A percentile compares a stretch with the other conserved stretches of the same genome.
phyloP scores from a whole-genome alignment of 2,797 vertebrate species.

The Hybognathus amarus region DNA sequence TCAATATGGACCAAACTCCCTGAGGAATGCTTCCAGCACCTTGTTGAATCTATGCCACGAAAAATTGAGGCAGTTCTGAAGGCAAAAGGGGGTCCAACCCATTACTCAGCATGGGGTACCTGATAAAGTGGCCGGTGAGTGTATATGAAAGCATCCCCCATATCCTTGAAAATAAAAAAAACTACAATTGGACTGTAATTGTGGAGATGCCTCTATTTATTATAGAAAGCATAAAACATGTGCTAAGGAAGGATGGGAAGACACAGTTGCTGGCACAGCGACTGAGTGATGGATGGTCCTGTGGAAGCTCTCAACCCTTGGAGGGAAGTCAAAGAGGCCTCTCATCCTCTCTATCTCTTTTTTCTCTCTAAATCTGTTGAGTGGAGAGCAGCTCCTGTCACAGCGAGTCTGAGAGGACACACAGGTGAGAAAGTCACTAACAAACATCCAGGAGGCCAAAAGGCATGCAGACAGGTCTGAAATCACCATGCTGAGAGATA shows the following conservation, averaged over 20 bases:
- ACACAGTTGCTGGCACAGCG: conserved; percentile 25
- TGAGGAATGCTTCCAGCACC: no score
- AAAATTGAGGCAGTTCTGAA: no score
- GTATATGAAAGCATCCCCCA: not conserved
- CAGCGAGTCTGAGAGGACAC: conserved; percentile 5
- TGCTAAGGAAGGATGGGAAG: not conserved
- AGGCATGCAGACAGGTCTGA: conserved; percentile 6
- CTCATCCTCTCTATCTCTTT: not conserved
- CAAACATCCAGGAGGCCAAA: conserved; percentile 26
- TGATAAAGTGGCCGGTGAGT: no score
- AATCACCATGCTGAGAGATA: not conserved
- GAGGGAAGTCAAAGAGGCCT: conserved; percentile 37
- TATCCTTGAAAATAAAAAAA: not conserved
- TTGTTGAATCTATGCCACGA: no score
- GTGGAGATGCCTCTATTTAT: not conserved
- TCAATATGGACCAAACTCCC: no score
- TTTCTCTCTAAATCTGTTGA: conserved; percentile 5
- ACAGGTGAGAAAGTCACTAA: conserved; percentile 16
- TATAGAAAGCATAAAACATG: conserved; percentile 18
- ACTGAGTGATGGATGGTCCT: conserved; percentile 47
- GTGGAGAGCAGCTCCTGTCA: conserved; percentile 12
- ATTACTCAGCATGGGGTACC: no score
- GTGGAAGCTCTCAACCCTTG: conserved; percentile 22
- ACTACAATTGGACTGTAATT: not conserved
- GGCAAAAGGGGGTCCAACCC: no score